Conservation (phyloP, 2,888 invertebrate genomes). For the Dendrolimus pini region DNA sequence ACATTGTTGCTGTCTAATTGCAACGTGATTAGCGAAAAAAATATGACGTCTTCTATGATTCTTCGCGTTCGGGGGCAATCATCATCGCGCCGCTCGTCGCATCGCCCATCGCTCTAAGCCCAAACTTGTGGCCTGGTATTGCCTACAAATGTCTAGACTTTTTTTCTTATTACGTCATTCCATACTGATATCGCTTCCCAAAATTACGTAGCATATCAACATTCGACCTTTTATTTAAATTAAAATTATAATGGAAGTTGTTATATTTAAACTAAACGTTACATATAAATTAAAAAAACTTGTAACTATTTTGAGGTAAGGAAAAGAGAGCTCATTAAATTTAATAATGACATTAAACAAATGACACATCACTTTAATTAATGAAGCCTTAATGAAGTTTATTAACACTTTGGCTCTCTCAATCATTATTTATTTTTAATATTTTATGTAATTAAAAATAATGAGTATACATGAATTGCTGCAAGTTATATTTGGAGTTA, state of each 20-base stretch:
- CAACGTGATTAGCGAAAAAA: no score
- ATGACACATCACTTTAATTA: constrained; percentile 45
- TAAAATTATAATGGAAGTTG: constrained; percentile 21
- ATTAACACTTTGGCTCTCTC: constrained; percentile 65
- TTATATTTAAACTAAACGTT: constrained; percentile 18
- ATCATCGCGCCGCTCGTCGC: no score
- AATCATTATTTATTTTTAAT: constrained; percentile 17
- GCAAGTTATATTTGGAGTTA: constrained; percentile 16
- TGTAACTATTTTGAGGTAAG: constrained; percentile 57
- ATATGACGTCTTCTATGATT: no score
- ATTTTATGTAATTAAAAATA: constrained; percentile 42
- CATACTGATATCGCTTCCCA: no score
- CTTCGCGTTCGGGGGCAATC: no score
- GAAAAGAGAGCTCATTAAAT: constrained; percentile 43
- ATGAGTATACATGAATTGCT: constrained; percentile 56
- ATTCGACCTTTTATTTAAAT: neutral
- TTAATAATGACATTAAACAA: constrained; percentile 56
- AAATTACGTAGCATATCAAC: no score
- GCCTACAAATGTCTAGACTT: no score
- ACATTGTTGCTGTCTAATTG: no score
- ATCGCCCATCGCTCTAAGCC: no score
- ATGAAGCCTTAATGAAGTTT: constrained; percentile 42
- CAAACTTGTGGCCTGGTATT: no score
- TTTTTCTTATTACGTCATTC: no score
- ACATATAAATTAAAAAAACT: constrained; percentile 21